phyloP scores from a whole-genome alignment of 1,140 invertebrate species.

The Drosophila insularis region DNA sequence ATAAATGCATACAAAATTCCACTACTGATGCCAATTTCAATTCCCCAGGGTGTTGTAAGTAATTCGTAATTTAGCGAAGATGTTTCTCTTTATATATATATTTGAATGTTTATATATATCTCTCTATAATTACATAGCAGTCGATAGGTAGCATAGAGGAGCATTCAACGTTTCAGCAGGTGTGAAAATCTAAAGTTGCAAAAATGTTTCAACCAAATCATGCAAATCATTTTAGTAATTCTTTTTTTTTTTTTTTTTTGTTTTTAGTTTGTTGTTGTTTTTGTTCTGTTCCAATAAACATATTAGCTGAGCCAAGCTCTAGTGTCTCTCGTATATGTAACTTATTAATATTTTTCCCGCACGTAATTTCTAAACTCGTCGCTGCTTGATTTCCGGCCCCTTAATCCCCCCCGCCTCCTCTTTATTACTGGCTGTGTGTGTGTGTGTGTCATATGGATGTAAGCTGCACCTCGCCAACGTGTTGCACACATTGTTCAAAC shows the following conservation, averaged over 20 bases:
- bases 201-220: constrained; percentile 63
- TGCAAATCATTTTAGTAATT: constrained; percentile 64
- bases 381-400: constrained; percentile 70
- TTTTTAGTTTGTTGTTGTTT: constrained; percentile 49
- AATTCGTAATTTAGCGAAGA: constrained; percentile 60
- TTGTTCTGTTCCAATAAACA: constrained; percentile 71
- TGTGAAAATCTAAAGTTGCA: constrained; percentile 53
- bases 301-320: constrained; percentile 59
- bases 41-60: background rate
- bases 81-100: constrained; percentile 37
- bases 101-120: background rate
- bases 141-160: background rate
- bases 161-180: constrained; percentile 31
- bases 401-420: constrained; percentile 9
- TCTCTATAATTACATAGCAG: constrained; percentile 46
- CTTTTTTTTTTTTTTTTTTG: constrained; percentile 6
- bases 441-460: constrained; percentile 17
- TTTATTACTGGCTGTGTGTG: constrained; percentile 1
- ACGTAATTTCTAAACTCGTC: constrained; percentile 75
- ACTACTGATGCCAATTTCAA: background rate
- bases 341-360: constrained; percentile 73
- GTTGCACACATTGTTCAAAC: constrained; percentile 75
- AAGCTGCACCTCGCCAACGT: constrained; percentile 39
- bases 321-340: constrained; percentile 57
- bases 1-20: constrained; percentile 79